These are phyloP conservation scores for Eudiplozoon nipponicum DNA, from an alignment of 2,888 invertebrate genomes.

Conservation along the genomic window DNA sequence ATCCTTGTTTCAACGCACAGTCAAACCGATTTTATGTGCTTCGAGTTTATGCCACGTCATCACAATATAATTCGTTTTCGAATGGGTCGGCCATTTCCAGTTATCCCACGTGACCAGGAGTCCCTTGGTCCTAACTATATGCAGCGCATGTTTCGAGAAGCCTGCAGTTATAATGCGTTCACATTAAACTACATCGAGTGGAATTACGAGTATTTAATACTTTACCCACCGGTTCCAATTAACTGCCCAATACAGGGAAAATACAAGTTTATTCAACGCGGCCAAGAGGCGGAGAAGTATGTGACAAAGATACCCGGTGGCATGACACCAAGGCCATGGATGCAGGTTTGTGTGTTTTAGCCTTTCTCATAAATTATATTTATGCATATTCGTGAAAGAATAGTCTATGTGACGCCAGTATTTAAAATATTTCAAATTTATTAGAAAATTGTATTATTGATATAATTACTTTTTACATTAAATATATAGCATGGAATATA, in stretches of 20 bases:
- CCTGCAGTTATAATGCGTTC: conserved; percentile 27
- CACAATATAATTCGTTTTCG: conserved; percentile 63
- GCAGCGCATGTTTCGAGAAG: conserved; percentile 23
- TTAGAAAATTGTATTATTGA: too few relatives aligned
- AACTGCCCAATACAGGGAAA: conserved; percentile 81
- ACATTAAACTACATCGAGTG: conserved; percentile 25
- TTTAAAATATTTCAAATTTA: too few relatives aligned
- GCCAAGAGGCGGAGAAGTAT: conserved; percentile 31
- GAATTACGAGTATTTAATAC: conserved; percentile 23
- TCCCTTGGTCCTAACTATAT: conserved; percentile 20
- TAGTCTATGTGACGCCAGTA: too few relatives aligned
- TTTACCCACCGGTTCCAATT: conserved; percentile 43
- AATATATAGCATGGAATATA: too few relatives aligned
- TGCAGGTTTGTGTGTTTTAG: conserved; percentile 34
- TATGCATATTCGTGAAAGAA: too few relatives aligned
- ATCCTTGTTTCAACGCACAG: too few relatives aligned
- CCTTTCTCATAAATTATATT: too few relatives aligned
- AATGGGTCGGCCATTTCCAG: conserved; percentile 23
- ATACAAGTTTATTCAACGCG: conserved; percentile 51
- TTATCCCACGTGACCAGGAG: conserved; percentile 10
- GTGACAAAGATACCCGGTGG: conserved; percentile 74
- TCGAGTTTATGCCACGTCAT: conserved; percentile 70
- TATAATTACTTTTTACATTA: too few relatives aligned
- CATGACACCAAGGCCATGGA: conserved; percentile 63
- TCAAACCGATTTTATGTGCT: conserved; percentile 83